Evolutionary conservation across 2,113 vertebrate genomes (phyloP).

Genomic region (Callopanchax toddi): DNA sequence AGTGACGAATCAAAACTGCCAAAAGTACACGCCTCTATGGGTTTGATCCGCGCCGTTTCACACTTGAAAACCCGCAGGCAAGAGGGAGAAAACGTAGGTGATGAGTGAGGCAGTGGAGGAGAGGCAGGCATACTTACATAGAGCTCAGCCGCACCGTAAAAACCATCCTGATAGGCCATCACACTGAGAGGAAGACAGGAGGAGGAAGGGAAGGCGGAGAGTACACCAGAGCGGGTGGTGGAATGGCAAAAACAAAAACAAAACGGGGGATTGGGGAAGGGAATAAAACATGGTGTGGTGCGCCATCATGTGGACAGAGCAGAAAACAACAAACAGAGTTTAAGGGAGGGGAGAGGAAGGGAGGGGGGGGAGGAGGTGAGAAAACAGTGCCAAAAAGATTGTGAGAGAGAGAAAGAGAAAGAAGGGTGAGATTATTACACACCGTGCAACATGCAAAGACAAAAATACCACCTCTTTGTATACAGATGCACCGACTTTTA

Average conservation of each 20-base stretch:
- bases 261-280: not conserved
- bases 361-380: constrained; percentile 39
- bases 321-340: constrained; percentile 50
- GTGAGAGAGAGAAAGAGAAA: constrained; percentile 73
- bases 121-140: constrained; percentile 82
- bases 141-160: constrained; percentile 85
- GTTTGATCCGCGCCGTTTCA: constrained; percentile 66
- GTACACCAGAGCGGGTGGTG: constrained; percentile 42
- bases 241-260: constrained; percentile 45
- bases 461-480: constrained; percentile 79
- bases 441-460: constrained; percentile 81
- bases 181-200: constrained; percentile 76
- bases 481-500: constrained; percentile 18
- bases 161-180: constrained; percentile 87
- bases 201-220: constrained; percentile 21
- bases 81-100: constrained; percentile 53
- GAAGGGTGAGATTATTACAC: constrained; percentile 80
- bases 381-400: constrained; percentile 60
- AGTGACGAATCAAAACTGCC: constrained; percentile 31
- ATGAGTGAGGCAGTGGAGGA: constrained; percentile 58
- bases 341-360: constrained; percentile 29
- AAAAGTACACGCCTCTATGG: constrained; percentile 65
- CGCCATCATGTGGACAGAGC: constrained; percentile 76
- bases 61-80: constrained; percentile 71
- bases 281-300: constrained; percentile 69